Evolutionary conservation across 2,797 vertebrate species (phyloP).

Genomic region (Spinus olivaceus): DNA sequence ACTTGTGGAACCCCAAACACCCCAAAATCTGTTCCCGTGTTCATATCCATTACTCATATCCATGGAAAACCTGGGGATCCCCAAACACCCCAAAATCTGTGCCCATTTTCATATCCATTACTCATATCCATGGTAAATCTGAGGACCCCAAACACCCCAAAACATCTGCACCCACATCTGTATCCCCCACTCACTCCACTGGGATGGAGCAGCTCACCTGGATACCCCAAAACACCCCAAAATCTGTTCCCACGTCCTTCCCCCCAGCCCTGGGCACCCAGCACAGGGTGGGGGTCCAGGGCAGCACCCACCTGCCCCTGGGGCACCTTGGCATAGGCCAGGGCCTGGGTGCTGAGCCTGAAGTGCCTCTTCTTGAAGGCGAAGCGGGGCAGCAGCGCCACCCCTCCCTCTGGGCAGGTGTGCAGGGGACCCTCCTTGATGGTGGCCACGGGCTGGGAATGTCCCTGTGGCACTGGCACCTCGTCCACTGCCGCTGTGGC

Average conservation of each 20-base stretch:
- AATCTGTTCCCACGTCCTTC: background rate
- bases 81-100: background rate
- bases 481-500: slow-evolving; percentile 46
- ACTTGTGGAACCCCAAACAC: background rate
- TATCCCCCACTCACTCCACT: no score
- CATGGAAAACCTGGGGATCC: no score
- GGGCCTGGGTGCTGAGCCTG: slow-evolving; percentile 84
- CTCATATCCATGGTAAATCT: background rate
- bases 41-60: no score
- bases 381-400: slow-evolving; percentile 82
- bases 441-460: slow-evolving; percentile 77
- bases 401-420: slow-evolving; percentile 78
- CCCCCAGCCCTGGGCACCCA: accelerated
- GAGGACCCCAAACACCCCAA: background rate
- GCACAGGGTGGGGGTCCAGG: accelerated
- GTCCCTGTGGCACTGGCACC: slow-evolving; percentile 65
- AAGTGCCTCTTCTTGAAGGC: slow-evolving; percentile 92
- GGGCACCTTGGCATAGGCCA: slow-evolving; percentile 84
- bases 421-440: slow-evolving; percentile 89
- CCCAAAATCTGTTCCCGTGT: no score
- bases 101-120: background rate
- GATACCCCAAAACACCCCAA: background rate
- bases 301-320: slow-evolving; percentile 83
- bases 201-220: no score
- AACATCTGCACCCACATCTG: background rate